Conservation (phyloP, 2,888 invertebrate genomes). For the Dione juno region DNA sequence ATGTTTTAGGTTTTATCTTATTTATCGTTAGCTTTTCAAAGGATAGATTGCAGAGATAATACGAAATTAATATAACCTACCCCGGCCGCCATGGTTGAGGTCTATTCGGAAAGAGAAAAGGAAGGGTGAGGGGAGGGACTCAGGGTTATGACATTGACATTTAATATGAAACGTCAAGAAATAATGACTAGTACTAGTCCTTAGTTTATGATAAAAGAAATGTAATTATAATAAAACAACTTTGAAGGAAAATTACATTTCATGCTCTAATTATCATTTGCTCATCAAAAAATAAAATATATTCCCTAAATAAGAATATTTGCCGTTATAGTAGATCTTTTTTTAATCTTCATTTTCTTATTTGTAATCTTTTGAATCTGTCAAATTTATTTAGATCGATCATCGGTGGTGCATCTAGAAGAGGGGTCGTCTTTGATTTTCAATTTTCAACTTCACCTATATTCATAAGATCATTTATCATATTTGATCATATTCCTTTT, state of each 20-base stretch:
- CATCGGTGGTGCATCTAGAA: slow-evolving; percentile 51
- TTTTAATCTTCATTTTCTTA: slow-evolving; percentile 28
- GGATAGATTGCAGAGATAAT: slow-evolving; percentile 66
- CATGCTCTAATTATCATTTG: not conserved
- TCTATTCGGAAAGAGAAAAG: slow-evolving; percentile 68
- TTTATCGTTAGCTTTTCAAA: slow-evolving; percentile 45
- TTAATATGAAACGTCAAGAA: slow-evolving; percentile 27
- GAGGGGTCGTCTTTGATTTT: slow-evolving; percentile 40
- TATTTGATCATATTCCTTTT: slow-evolving; percentile 4
- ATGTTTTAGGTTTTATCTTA: slow-evolving; percentile 1
- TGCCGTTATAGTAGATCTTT: not conserved
- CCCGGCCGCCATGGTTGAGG: slow-evolving; percentile 88
- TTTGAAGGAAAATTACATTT: not conserved
- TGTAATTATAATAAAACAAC: not conserved
- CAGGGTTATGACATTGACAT: slow-evolving; percentile 47
- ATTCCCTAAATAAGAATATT: not conserved
- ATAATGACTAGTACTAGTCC: too few species aligned
- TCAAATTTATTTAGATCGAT: slow-evolving; percentile 57
- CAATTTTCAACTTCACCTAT: slow-evolving; percentile 31
- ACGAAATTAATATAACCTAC: slow-evolving; percentile 81
- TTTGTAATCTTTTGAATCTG: slow-evolving; percentile 43
- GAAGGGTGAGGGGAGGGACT: slow-evolving; percentile 32
- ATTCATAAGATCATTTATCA: slow-evolving; percentile 4
- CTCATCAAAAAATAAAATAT: too few species aligned
- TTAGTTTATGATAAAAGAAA: not conserved